Percentiles rank a stretch among this genome's conserved stretches.
These are phyloP conservation scores for Delia radicum DNA, from an alignment of 1,140 invertebrate species.

Conservation along the genomic window DNA sequence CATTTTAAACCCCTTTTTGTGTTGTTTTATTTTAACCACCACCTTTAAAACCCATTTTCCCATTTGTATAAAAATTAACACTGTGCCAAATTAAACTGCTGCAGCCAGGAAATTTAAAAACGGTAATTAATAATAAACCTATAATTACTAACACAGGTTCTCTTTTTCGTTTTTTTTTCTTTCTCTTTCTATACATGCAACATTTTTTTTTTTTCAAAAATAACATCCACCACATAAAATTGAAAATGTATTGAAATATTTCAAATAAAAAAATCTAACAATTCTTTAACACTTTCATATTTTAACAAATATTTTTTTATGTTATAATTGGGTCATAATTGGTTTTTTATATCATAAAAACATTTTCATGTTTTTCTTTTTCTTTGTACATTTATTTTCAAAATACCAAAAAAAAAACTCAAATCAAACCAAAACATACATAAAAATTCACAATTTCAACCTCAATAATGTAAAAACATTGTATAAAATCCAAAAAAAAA, in stretches of 20 bases:
- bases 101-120: slow-evolving; percentile 53
- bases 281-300: background rate
- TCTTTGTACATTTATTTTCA: slow-evolving; percentile 31
- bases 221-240: too few species aligned
- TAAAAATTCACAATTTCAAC: slow-evolving; percentile 13
- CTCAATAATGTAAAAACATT: slow-evolving; percentile 17
- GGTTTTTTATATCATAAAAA: slow-evolving; percentile 25
- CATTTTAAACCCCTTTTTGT: background rate
- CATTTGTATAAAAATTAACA: background rate
- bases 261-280: background rate
- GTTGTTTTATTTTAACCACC: background rate
- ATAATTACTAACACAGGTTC: slow-evolving; percentile 39
- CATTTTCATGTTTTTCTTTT: slow-evolving; percentile 31
- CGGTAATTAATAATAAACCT: slow-evolving; percentile 47
- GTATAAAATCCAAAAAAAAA: slow-evolving; percentile 22
- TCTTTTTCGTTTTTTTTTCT: slow-evolving; percentile 33
- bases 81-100: background rate
- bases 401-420: slow-evolving; percentile 26
- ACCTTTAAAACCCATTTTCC: background rate
- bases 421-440: background rate
- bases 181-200: slow-evolving; percentile 18
- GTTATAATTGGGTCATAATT: slow-evolving; percentile 5
- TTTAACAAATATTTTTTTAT: background rate
- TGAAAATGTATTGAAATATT: background rate
- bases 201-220: background rate